A percentile compares a stretch with the other conserved stretches of the same genome.
These are phyloP conservation scores for Lemur catta DNA, from an alignment of 2,797 vertebrate genomes.

Conservation along the genomic window DNA sequence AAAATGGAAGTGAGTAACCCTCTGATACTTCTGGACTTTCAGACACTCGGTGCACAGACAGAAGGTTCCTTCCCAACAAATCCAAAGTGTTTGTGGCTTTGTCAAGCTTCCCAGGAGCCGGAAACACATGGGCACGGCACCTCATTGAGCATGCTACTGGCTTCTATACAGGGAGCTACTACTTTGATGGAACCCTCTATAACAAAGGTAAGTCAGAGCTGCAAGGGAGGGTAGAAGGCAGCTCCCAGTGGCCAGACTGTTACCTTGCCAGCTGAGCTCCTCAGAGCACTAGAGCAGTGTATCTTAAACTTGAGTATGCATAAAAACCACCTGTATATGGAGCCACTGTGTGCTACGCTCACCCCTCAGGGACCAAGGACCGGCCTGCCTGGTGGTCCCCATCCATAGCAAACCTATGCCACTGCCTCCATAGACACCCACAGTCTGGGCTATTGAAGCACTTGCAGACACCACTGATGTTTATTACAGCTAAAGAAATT, in stretches of 20 bases:
- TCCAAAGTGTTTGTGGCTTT: slow-evolving; percentile 93
- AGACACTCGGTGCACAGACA: slow-evolving; percentile 97
- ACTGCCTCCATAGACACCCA: neutral
- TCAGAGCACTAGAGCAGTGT: neutral
- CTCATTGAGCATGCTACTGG: slow-evolving; percentile 95
- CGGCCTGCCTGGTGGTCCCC: too few relatives aligned
- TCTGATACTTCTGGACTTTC: slow-evolving; percentile 53
- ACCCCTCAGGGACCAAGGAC: neutral
- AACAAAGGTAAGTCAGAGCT: slow-evolving; percentile 90
- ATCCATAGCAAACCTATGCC: neutral
- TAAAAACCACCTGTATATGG: neutral
- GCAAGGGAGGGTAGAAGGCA: rapidly evolving
- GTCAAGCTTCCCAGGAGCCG: slow-evolving; percentile 97
- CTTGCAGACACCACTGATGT: neutral
- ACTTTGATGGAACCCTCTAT: slow-evolving; percentile 96
- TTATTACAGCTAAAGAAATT: neutral
- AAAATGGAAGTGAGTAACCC: slow-evolving; percentile 61
- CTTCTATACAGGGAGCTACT: slow-evolving; percentile 97
- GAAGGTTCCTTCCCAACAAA: slow-evolving; percentile 93
- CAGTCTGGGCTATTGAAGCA: neutral
- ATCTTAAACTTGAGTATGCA: neutral
- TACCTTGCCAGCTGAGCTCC: neutral
- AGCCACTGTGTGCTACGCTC: neutral
- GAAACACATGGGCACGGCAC: slow-evolving; percentile 97
- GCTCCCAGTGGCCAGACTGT: rapidly evolving